Conservation (phyloP, 2,797 vertebrate species). For the Ctenochaetus hawaiiensis region DNA sequence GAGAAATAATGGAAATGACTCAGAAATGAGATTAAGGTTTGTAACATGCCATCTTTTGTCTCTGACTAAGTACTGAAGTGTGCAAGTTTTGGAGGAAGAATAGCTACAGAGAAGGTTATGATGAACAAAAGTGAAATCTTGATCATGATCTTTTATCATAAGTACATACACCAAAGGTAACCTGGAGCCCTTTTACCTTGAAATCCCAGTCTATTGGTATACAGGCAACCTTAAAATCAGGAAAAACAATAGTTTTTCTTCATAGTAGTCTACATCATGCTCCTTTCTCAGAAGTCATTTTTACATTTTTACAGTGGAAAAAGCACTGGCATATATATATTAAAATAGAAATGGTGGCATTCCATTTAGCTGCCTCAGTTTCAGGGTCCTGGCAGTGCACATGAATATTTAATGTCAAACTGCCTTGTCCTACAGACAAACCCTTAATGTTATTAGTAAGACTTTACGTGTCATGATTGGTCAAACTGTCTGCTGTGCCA, state of each 20-base stretch:
- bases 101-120: not conserved
- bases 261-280: not conserved
- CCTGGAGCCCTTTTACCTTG: not conserved
- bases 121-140: slow-evolving; percentile 18
- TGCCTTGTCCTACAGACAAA: not conserved
- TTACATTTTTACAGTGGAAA: not conserved
- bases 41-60: not conserved
- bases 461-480: not conserved
- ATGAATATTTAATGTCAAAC: not conserved
- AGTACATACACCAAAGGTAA: not conserved
- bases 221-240: not conserved
- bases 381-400: not conserved
- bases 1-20: slow-evolving; percentile 32
- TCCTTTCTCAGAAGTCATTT: not conserved
- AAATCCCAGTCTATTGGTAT: not conserved
- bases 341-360: not conserved
- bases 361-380: not conserved
- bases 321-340: not conserved
- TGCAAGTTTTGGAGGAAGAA: not conserved
- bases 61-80: not conserved
- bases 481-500: not conserved
- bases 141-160: not conserved
- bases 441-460: not conserved
- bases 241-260: not conserved
- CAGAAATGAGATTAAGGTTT: slow-evolving; percentile 16